Conservation (phyloP, 92 coral and sea anemone genomes). For the Phenganax stokvisi region DNA sequence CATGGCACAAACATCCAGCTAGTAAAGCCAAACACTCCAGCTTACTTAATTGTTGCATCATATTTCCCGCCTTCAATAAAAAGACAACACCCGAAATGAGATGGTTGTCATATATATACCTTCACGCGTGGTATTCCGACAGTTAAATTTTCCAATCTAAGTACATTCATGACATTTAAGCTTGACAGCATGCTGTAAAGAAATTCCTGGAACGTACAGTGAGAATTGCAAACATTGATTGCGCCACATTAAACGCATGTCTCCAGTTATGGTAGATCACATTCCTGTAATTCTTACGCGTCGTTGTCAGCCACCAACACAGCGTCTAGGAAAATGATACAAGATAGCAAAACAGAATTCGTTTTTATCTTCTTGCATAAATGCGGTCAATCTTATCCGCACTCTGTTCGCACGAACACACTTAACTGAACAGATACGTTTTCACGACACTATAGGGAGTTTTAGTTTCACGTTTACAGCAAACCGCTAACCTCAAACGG, state of each 20-base stretch:
- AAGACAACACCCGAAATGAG: not conserved
- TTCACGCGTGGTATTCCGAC: too few relatives aligned
- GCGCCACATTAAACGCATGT: slow-evolving; percentile 97
- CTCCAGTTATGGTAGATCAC: slow-evolving; percentile 98
- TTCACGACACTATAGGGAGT: too few relatives aligned
- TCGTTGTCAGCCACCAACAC: slow-evolving; percentile 89
- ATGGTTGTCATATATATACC: too few relatives aligned
- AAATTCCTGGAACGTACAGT: slow-evolving; percentile 49
- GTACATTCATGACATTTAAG: too few relatives aligned
- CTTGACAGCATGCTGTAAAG: too few relatives aligned
- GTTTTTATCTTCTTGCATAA: too few relatives aligned
- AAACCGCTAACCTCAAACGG: too few relatives aligned
- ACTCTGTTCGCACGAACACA: too few relatives aligned
- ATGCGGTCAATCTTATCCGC: not conserved
- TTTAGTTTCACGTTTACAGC: too few relatives aligned
- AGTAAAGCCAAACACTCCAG: slow-evolving; percentile 89
- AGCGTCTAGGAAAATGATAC: slow-evolving; percentile 52
- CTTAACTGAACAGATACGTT: too few relatives aligned
- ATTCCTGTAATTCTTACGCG: slow-evolving; percentile 88
- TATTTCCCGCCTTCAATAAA: slow-evolving; percentile 69
- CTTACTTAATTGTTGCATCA: slow-evolving; percentile 62
- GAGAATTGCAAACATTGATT: slow-evolving; percentile 93
- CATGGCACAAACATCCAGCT: slow-evolving; percentile 97
- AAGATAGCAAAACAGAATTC: not conserved
- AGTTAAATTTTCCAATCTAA: too few relatives aligned